A percentile compares a stretch with the other conserved stretches of the same genome.
Evolutionary conservation across 2,888 invertebrate genomes (phyloP).

Genomic region (Laothoe populi): DNA sequence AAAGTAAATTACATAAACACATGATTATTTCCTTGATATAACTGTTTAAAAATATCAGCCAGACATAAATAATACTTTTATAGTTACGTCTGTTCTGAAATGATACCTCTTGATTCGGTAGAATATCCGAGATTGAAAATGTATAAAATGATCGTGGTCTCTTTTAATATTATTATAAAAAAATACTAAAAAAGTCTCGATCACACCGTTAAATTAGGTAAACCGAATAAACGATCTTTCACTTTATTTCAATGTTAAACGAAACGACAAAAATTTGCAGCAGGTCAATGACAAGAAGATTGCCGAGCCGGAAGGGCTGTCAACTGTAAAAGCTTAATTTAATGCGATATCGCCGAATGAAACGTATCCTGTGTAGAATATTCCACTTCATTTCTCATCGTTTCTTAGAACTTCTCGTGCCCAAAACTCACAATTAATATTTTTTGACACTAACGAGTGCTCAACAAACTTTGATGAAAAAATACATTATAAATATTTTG

Average conservation of each 20-base stretch:
- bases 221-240: constrained; percentile 33
- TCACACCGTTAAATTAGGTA: constrained; percentile 25
- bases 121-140: background rate
- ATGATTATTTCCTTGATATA: background rate
- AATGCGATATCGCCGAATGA: constrained; percentile 42
- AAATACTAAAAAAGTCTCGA: constrained; percentile 33
- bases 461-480: constrained; percentile 1
- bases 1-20: background rate
- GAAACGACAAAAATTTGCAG: constrained; percentile 51
- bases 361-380: constrained; percentile 31
- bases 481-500: constrained; percentile 32
- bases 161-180: constrained; percentile 39
- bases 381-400: constrained; percentile 20
- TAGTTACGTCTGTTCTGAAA: background rate
- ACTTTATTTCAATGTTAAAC: constrained; percentile 38
- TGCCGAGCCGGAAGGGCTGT: constrained; percentile 47
- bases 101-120: constrained; percentile 3
- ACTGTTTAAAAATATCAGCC: background rate
- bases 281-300: constrained; percentile 56
- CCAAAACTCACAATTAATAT: constrained; percentile 1
- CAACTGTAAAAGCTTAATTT: constrained; percentile 34
- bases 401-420: constrained; percentile 8
- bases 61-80: background rate
- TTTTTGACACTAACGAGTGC: constrained; percentile 20
- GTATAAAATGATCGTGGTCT: constrained; percentile 9